phyloP scores from a whole-genome alignment of 2,888 invertebrate genomes.

The Thysanoteuthis rhombus region DNA sequence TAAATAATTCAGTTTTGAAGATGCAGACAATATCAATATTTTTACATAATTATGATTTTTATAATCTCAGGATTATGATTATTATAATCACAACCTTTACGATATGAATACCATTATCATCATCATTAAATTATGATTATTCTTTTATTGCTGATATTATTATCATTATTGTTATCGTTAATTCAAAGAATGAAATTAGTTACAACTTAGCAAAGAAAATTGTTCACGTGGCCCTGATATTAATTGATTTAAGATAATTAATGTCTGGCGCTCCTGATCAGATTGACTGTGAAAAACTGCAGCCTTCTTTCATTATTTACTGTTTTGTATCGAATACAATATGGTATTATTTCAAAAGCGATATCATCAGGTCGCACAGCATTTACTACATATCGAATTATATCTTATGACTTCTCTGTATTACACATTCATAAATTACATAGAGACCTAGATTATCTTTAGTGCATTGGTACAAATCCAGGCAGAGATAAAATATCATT shows the following conservation, averaged over 20 bases:
- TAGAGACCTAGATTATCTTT: no score
- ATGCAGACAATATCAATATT: no score
- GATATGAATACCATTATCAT: not conserved
- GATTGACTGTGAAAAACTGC: not conserved
- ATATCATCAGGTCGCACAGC: not conserved
- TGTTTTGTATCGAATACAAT: not conserved
- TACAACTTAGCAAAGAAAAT: no score
- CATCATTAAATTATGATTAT: not conserved
- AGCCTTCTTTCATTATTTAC: not conserved
- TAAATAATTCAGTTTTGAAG: no score
- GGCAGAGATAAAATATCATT: no score
- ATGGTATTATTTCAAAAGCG: not conserved
- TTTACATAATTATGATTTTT: no score
- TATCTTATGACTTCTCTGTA: not conserved
- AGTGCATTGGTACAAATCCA: no score
- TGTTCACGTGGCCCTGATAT: not conserved
- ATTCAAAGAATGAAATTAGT: not conserved
- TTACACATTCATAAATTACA: not conserved
- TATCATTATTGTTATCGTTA: not conserved
- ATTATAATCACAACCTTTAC: no score
- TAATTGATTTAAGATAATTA: conserved; percentile 12
- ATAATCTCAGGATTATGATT: no score
- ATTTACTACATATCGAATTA: not conserved
- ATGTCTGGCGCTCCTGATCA: not conserved
- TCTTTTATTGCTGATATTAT: not conserved